Evolutionary conservation across 2,113 vertebrate genomes (phyloP).

Genomic region (Microcebus lehilahytsara): DNA sequence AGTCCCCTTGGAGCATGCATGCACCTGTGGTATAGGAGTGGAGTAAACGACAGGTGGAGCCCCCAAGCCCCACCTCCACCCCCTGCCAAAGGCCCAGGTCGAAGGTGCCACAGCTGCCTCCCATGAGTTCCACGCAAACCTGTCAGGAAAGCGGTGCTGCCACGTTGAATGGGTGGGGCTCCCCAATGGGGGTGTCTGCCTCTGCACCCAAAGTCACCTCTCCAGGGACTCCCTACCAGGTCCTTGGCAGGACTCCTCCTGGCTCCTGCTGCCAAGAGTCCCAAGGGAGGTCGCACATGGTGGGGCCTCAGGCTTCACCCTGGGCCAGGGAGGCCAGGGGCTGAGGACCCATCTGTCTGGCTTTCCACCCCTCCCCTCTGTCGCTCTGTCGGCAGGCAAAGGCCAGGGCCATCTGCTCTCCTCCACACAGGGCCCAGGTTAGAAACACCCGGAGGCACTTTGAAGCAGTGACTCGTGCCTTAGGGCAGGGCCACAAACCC

Average conservation of each 20-base stretch:
- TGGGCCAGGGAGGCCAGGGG: background rate
- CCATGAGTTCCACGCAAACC: background rate
- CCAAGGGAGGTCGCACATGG: background rate
- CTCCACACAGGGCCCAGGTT: background rate
- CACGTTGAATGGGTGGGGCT: background rate
- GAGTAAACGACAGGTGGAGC: background rate
- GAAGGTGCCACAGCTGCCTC: background rate
- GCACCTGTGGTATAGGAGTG: background rate
- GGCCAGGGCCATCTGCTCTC: background rate
- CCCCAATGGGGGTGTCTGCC: background rate
- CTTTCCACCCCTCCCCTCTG: background rate
- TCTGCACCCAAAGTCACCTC: constrained; percentile 7
- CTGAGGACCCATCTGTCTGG: background rate
- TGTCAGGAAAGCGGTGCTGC: background rate
- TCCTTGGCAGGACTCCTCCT: background rate
- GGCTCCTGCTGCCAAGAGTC: background rate
- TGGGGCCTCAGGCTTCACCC: background rate
- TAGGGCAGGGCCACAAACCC: background rate
- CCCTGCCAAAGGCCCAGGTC: background rate
- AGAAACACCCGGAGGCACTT: background rate
- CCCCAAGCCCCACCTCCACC: background rate
- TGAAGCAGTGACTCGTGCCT: background rate
- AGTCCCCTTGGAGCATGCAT: background rate
- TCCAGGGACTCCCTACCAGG: background rate
- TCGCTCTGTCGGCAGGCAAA: background rate